These are phyloP conservation scores for Oxycera nigricornis DNA, from an alignment of 2,888 invertebrate species.

Conservation along the genomic window DNA sequence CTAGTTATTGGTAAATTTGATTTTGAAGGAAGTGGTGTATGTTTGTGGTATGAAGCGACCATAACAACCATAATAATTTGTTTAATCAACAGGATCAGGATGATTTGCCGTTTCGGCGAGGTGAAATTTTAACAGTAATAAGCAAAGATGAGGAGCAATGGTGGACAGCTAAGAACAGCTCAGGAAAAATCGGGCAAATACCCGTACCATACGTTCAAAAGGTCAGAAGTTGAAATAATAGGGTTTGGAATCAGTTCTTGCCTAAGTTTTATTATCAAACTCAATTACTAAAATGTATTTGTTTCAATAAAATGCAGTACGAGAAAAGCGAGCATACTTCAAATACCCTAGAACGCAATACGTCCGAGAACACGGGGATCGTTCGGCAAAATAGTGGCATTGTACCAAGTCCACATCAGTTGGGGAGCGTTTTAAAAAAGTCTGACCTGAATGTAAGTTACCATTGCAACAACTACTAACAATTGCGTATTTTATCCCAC, in stretches of 20 bases:
- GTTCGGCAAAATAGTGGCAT: conserved; percentile 47
- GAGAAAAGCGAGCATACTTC: conserved; percentile 51
- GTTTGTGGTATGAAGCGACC: conserved; percentile 55
- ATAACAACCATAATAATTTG: background rate
- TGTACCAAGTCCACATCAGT: conserved; percentile 51
- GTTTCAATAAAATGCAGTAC: conserved; percentile 50
- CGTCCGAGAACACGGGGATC: conserved; percentile 54
- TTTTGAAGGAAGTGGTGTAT: conserved; percentile 84
- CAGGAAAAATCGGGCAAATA: conserved; percentile 89
- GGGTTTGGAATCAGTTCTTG: conserved; percentile 42
- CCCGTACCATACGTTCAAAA: conserved; percentile 95
- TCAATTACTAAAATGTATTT: conserved; percentile 19
- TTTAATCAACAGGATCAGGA: conserved; percentile 82
- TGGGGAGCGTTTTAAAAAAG: conserved; percentile 57
- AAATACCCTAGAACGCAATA: conserved; percentile 50
- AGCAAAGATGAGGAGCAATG: conserved; percentile 97
- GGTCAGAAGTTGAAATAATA: conserved; percentile 61
- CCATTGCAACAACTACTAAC: background rate
- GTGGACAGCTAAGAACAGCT: conserved; percentile 95
- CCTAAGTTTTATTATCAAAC: background rate
- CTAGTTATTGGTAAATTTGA: conserved; percentile 93
- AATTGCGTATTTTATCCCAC: background rate
- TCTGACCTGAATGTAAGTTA: conserved; percentile 60
- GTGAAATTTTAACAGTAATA: conserved; percentile 90
- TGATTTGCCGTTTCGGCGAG: conserved; percentile 93